Base-by-base conservation (phyloP, 92 coral and sea anemone genomes). In the Bergia sp. region DNA sequence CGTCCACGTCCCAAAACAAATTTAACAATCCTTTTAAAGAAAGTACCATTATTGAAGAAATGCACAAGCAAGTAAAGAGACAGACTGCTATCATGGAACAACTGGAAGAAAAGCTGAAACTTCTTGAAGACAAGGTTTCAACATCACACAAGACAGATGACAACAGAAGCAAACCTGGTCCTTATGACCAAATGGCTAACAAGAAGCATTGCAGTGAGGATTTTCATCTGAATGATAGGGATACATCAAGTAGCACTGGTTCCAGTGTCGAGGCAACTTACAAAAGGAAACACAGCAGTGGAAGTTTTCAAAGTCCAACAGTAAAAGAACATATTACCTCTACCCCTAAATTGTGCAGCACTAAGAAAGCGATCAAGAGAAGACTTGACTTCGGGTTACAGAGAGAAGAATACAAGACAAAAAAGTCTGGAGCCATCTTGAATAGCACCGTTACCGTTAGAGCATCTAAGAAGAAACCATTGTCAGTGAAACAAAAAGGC, bases 61-160 rank as follows among this genome's bases (percentile, higher is more conserved):
- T 76, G 80, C 80, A 76, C 49, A 76, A 41, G 80, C 80, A 76
- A 41, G 45, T 76, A 76, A 76, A 41, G 49, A 38, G 47, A 9
- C 80, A 76, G 23, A 76, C 80, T 39, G 80, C 80, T 41, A 42
- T 76, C 53, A 76, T 76, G 45, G 80, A 76, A 76, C 47, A 76
- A 10, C 80, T 76, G 45, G 45, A 42, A 76, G 50, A 41, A 41
- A 76, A 76, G 37, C 5, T 76, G 53, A 76, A 76, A 20, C 23
- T 4, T 41, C 80, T 76, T 76, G 80, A 76, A 36, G 45, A 76
- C 3, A 40, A 20, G 10, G 43, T 76, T 50, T 7, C 80, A 41
- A 15, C 41, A 11, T 38, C 23, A 20, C 18, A 13, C 53, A 76
- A 42, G 21, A 44, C 80, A 39, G 53, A 39, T 5, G 47, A 76